phyloP scores from a whole-genome alignment of 2,797 vertebrate species.

The Diglossa cyanea region DNA sequence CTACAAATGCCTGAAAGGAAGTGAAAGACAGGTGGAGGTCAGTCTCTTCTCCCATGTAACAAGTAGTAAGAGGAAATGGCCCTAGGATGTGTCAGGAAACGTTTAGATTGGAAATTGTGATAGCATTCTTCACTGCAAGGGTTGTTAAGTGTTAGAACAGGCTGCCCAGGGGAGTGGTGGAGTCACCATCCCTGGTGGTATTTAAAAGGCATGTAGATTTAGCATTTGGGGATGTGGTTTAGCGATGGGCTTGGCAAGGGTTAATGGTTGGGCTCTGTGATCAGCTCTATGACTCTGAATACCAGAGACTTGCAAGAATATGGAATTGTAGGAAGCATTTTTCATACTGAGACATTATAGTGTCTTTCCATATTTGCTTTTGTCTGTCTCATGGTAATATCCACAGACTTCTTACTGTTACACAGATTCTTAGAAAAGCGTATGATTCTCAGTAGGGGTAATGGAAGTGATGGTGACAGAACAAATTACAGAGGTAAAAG shows the following conservation, averaged over 20 bases:
- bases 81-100: background rate
- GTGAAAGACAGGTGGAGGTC: background rate
- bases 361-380: background rate
- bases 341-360: background rate
- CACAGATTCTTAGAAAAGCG: background rate
- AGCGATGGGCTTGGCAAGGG: background rate
- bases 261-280: background rate
- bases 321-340: background rate
- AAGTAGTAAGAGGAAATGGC: background rate
- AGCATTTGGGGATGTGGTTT: background rate
- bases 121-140: background rate
- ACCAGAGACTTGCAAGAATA: background rate
- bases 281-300: background rate
- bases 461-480: background rate
- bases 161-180: background rate
- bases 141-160: background rate
- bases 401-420: background rate
- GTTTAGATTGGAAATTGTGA: background rate
- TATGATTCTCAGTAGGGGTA: background rate
- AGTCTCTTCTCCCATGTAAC: background rate
- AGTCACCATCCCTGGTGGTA: background rate
- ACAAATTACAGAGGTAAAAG: background rate
- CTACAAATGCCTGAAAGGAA: background rate
- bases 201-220: background rate
- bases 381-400: background rate